phyloP scores from a whole-genome alignment of 1,140 invertebrate species.

The Melipona quadrifasciata region DNA sequence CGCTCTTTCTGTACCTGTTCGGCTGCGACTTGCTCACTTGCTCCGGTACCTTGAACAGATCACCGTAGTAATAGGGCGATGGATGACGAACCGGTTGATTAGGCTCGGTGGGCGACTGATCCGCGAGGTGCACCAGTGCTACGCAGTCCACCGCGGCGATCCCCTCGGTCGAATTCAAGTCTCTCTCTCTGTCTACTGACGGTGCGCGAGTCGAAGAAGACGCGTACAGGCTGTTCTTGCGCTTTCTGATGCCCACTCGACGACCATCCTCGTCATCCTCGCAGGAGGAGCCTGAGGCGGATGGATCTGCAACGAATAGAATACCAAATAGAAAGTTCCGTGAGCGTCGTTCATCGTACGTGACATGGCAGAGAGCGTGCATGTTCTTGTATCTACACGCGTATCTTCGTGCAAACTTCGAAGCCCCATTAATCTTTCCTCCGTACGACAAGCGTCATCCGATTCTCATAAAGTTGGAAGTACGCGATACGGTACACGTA shows the following conservation, averaged over 20 bases:
- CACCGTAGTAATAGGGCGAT: slow-evolving; percentile 90
- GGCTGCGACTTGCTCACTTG: slow-evolving; percentile 71
- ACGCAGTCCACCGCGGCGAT: slow-evolving; percentile 72
- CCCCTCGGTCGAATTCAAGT: slow-evolving; percentile 55
- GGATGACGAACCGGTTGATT: slow-evolving; percentile 84
- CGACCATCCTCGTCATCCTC: slow-evolving; percentile 73
- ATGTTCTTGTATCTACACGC: too few relatives aligned
- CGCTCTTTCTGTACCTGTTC: slow-evolving; percentile 84
- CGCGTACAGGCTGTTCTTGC: slow-evolving; percentile 65
- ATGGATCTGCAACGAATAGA: slow-evolving; percentile 71
- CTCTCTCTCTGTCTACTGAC: slow-evolving; percentile 56
- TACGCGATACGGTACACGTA: neutral
- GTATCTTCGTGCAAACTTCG: neutral
- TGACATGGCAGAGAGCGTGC: too few relatives aligned
- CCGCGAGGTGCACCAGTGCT: slow-evolving; percentile 74
- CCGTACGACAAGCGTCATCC: neutral
- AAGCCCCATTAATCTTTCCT: neutral
- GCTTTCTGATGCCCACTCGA: slow-evolving; percentile 60
- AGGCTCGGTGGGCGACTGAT: slow-evolving; percentile 77
- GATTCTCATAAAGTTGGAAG: neutral
- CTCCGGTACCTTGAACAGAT: slow-evolving; percentile 84
- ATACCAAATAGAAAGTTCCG: neutral
- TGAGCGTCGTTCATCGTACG: neutral
- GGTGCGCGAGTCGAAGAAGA: slow-evolving; percentile 47
- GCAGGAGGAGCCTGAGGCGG: slow-evolving; percentile 75